phyloP scores from a whole-genome alignment of 2,113 vertebrate species.

The Podarcis cretensis region DNA sequence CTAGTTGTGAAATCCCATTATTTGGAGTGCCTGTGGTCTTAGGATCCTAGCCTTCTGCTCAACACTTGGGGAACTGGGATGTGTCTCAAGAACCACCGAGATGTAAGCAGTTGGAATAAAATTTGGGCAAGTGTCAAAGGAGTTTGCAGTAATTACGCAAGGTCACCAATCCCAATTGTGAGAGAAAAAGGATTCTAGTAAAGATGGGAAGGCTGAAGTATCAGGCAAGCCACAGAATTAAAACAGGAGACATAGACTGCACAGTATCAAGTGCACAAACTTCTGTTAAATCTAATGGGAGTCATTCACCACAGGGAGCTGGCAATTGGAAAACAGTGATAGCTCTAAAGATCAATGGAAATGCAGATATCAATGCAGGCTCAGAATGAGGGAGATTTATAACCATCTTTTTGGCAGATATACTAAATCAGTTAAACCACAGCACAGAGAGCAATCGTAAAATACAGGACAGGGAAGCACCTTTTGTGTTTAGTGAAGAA shows the following conservation, averaged over 20 bases:
- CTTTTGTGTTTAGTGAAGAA: too few relatives aligned
- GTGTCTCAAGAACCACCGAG: not conserved
- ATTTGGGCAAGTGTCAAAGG: not conserved
- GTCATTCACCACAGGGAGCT: not conserved
- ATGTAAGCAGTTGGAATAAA: not conserved
- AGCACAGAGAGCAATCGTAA: not conserved
- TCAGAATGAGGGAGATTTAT: not conserved
- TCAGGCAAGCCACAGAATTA: not conserved
- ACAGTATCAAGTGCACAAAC: not conserved
- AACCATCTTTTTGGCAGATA: not conserved
- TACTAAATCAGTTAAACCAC: not conserved
- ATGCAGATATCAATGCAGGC: not conserved
- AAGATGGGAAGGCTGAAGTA: not conserved
- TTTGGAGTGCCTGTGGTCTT: not conserved
- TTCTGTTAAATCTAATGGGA: not conserved
- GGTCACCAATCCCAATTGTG: not conserved
- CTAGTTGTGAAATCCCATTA: not conserved
- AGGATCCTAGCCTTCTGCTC: not conserved
- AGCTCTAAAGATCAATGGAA: not conserved
- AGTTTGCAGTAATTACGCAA: not conserved
- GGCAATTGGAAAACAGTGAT: not conserved
- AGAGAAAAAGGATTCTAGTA: not conserved
- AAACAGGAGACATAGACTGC: not conserved
- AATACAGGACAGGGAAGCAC: not conserved
- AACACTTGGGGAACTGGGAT: not conserved